Percentiles rank a stretch among this genome's conserved stretches.
Conservation (phyloP, 2,888 invertebrate species). For the Brachypterus glaber region DNA sequence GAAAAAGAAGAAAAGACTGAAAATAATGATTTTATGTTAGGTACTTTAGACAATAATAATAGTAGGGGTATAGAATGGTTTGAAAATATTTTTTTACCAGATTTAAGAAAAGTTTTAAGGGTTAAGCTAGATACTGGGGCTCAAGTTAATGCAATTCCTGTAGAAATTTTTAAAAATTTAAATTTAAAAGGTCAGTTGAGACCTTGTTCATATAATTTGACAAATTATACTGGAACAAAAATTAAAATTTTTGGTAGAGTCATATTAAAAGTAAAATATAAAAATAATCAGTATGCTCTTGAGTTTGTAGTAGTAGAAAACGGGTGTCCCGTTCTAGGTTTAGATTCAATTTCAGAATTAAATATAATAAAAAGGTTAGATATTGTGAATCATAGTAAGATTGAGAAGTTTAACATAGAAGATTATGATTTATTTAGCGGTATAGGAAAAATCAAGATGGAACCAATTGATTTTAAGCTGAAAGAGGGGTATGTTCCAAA, state of each 20-base stretch:
- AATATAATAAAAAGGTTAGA: too few relatives aligned
- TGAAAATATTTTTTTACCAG: not conserved
- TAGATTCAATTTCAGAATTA: not conserved
- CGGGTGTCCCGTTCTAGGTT: not conserved
- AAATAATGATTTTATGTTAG: not conserved
- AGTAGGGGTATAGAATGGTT: too few relatives aligned
- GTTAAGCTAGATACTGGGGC: slow-evolving; percentile 1
- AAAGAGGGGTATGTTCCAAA: not conserved
- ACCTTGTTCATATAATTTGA: too few relatives aligned
- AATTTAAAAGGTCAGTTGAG: too few relatives aligned
- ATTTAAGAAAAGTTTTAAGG: not conserved
- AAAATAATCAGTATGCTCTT: too few relatives aligned
- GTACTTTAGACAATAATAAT: too few relatives aligned
- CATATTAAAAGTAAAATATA: too few relatives aligned
- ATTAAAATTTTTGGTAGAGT: slow-evolving; percentile 4
- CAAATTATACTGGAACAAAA: too few relatives aligned
- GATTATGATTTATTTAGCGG: slow-evolving; percentile 1
- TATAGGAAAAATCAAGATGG: not conserved
- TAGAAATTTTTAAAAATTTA: slow-evolving; percentile 1
- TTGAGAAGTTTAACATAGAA: not conserved
- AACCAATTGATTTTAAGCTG: not conserved
- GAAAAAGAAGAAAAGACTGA: not conserved
- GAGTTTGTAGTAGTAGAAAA: too few relatives aligned
- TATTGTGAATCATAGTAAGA: too few relatives aligned
- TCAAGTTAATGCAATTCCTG: not conserved